Evolutionary conservation across 1,140 invertebrate genomes (phyloP), one percentile per base, ranked within the genome.

Genomic region (Chironomus striatipennis): DNA sequence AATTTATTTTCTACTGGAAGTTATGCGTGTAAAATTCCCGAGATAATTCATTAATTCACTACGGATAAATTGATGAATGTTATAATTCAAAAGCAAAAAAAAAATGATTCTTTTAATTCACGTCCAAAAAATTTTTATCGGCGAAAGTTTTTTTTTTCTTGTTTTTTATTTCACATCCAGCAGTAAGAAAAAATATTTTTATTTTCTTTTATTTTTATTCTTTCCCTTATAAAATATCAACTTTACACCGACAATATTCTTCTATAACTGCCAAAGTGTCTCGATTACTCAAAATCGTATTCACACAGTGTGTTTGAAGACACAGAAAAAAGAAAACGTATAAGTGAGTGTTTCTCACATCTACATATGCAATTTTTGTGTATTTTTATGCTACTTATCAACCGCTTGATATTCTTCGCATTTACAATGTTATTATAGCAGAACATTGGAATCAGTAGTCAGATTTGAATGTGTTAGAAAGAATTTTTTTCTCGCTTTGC

Each of bases 221-320:
- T 18, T 70, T 70, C 8, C 65, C 65, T 21, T 70, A 70, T 70
- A 70, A 70, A 70, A 70, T 70, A 70, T 70, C 65, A 70, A 70
- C 65, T 70, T 70, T 17, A 70, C 65, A 70, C 65, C 65, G 65
- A 70, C 65, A 70, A 70, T 70, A 70, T 70, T 70, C 65, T 70
- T 70, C 65, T 18, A 70, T 70, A 70, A 70, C 65, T 70, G 65
- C 65, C 65, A 70, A 18, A 57, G n/a, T 12, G 12, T 4, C 47
- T 57, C 65, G 65, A 70, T 20, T 70, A 17, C 65, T 20, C 65
- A 70, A 18, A 18, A 57, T n/a, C 9, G 10, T 12, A 57, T 12
- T n/a, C n/a, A 57, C n/a, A 12, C 47, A 57, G 10, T 57, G 47
- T 34, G 24, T 34, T 34, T 34, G 24, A 34, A 34, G 24, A 34